Conservation (phyloP, 2,888 invertebrate genomes). For the Caenorhabditis uteleia region DNA sequence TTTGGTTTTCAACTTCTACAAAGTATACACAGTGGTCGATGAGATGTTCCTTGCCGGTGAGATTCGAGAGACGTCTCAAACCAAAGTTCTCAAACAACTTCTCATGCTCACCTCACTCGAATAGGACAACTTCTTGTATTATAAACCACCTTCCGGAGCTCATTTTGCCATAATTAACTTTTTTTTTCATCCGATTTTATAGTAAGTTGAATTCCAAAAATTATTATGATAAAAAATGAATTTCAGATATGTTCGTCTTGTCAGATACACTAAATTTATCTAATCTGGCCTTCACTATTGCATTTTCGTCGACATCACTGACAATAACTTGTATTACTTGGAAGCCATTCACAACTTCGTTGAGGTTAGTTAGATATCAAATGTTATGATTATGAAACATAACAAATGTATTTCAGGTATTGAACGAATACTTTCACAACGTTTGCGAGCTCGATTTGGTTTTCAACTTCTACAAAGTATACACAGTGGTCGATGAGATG, state of each 20-base stretch:
- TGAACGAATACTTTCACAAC: conserved; percentile 99
- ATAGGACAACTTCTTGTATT: too few relatives aligned
- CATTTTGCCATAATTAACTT: too few relatives aligned
- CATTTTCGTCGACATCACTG: conserved; percentile 98
- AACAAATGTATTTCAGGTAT: conserved; percentile 43
- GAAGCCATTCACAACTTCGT: conserved; percentile 99
- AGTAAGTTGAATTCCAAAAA: too few relatives aligned
- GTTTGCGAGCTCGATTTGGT: conserved; percentile 98
- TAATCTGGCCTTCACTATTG: conserved; percentile 99
- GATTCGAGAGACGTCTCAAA: conserved; percentile 97
- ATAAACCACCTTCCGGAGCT: too few relatives aligned
- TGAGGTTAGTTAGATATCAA: conserved; percentile 80
- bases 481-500: conserved; percentile 99
- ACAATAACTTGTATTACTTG: conserved; percentile 96
- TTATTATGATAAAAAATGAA: too few relatives aligned
- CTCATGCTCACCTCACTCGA: conserved; percentile 95
- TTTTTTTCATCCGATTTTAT: too few relatives aligned
- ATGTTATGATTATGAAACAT: too few relatives aligned
- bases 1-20: conserved; percentile 98
- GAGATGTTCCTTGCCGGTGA: conserved; percentile 98
- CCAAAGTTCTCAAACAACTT: conserved; percentile 96
- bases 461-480: conserved; percentile 99
- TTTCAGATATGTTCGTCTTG: too few relatives aligned
- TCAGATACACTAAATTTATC: conserved; percentile 98
- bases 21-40: conserved; percentile 98